phyloP scores from a whole-genome alignment of 2,113 vertebrate genomes.

The Phrynosoma blainvillii region DNA sequence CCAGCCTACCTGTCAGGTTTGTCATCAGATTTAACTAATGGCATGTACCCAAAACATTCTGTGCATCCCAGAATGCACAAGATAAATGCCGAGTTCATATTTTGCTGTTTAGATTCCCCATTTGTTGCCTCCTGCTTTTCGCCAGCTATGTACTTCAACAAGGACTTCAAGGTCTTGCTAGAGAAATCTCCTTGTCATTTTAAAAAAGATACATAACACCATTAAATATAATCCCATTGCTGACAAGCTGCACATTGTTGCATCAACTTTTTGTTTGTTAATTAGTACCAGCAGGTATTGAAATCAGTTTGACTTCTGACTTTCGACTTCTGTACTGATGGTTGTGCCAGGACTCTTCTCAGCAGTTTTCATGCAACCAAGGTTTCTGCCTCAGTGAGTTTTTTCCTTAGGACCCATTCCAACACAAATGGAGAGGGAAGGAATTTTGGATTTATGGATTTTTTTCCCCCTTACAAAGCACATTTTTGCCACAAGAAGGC shows the following conservation, averaged over 20 bases:
- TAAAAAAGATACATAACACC: not conserved
- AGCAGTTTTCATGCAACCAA: not conserved
- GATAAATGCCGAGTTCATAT: not conserved
- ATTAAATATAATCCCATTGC: not conserved
- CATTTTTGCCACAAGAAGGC: not conserved
- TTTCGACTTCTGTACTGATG: not conserved
- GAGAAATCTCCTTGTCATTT: conserved; percentile 1
- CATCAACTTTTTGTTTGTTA: not conserved
- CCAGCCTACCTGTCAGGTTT: not conserved
- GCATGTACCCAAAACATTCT: not conserved
- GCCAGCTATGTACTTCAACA: not conserved
- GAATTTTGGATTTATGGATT: not conserved
- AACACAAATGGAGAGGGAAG: no score
- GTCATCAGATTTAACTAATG: not conserved
- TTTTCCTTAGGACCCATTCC: not conserved
- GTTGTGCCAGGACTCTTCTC: not conserved
- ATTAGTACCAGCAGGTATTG: not conserved
- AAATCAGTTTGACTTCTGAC: not conserved
- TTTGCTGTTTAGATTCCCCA: not conserved
- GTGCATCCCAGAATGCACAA: not conserved
- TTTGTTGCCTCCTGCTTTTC: not conserved
- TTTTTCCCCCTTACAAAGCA: not conserved
- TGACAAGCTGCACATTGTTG: not conserved
- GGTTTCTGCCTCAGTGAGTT: not conserved
- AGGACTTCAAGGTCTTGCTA: not conserved